Evolutionary conservation across 2,113 vertebrate genomes (phyloP).

Genomic region (Takifugu bimaculatus): DNA sequence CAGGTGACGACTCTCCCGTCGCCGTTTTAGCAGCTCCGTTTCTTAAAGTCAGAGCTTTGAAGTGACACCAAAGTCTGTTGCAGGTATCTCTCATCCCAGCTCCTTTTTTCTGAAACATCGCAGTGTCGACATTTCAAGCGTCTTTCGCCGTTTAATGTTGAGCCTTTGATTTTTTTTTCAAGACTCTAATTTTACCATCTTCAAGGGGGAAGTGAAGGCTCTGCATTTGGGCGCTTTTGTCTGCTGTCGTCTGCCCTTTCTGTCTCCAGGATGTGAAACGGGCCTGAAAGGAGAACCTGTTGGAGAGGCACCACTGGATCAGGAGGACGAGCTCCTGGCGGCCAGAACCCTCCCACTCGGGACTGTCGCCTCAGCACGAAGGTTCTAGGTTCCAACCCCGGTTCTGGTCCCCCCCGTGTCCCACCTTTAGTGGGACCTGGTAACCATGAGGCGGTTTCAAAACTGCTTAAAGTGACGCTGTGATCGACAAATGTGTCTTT

Average conservation of each 20-base stretch:
- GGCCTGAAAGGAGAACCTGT: conserved; percentile 64
- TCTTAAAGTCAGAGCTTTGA: conserved; percentile 71
- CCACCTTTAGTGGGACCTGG: too few relatives aligned
- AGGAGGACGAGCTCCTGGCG: background rate
- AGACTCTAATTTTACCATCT: conserved; percentile 76
- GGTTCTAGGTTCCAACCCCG: too few relatives aligned
- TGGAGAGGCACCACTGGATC: conserved; percentile 65
- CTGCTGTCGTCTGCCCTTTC: conserved; percentile 68
- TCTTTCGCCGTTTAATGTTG: conserved; percentile 70
- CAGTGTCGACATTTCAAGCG: conserved; percentile 73
- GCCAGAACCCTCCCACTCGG: too few relatives aligned
- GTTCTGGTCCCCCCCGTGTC: too few relatives aligned
- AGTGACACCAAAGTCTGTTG: conserved; percentile 75
- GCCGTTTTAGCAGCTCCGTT: conserved; percentile 67
- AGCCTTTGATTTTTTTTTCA: conserved; percentile 74
- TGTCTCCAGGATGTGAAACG: conserved; percentile 55
- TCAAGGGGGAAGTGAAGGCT: conserved; percentile 70
- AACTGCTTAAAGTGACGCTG: too few relatives aligned
- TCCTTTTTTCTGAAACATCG: conserved; percentile 68
- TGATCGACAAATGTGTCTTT: too few relatives aligned
- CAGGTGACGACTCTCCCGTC: conserved; percentile 65
- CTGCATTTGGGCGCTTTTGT: conserved; percentile 70
- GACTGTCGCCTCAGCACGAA: too few relatives aligned
- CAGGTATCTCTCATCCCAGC: conserved; percentile 71
- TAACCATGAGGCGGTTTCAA: too few relatives aligned